Conservation (phyloP, 2,797 vertebrate genomes). For the Scolopax bukidnonensis region DNA sequence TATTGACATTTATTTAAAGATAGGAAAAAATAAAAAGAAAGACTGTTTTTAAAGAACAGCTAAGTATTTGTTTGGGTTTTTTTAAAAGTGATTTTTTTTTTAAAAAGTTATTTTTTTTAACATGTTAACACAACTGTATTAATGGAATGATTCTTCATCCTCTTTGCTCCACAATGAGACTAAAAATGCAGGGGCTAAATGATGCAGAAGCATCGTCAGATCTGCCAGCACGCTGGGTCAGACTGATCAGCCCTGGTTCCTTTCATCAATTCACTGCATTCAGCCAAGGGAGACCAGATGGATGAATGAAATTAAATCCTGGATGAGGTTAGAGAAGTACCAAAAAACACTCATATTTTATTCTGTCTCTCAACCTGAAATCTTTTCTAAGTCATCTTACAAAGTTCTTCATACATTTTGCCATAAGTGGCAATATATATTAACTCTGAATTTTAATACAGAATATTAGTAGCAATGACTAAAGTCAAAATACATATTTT, state of each 20-base stretch:
- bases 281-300: background rate
- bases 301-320: background rate
- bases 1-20: background rate
- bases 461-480: background rate
- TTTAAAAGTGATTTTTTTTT: background rate
- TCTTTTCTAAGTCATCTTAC: background rate
- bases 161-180: background rate
- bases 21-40: background rate
- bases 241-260: background rate
- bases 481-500: background rate
- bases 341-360: background rate
- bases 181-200: background rate
- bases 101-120: background rate
- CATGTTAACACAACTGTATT: background rate
- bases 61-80: background rate
- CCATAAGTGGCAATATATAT: background rate
- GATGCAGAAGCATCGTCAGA: background rate
- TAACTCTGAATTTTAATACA: background rate
- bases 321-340: background rate
- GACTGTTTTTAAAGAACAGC: background rate
- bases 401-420: background rate
- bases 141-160: background rate
- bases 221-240: background rate
- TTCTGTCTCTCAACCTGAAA: background rate
- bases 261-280: slow-evolving; percentile 1